Conservation (phyloP, 2,797 vertebrate species). For the Enteromius mattozi region DNA sequence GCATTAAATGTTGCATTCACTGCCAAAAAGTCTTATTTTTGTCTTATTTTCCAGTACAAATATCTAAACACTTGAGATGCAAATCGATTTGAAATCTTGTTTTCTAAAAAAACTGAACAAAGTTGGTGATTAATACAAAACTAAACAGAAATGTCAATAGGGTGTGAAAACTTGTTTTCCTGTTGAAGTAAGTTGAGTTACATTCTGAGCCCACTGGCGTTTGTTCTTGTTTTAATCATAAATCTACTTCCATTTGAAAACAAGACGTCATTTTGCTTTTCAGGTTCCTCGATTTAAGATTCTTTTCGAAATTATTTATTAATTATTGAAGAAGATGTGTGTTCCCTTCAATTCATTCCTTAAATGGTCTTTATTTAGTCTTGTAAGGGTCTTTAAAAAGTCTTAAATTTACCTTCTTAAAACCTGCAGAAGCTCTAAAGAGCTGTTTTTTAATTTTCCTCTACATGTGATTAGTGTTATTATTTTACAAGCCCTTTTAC, state of each 20-base stretch:
- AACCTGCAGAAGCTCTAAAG: background rate
- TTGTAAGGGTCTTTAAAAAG: background rate
- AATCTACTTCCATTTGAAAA: background rate
- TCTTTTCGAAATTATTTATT: background rate
- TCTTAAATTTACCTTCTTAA: background rate
- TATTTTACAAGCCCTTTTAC: slow-evolving; percentile 16
- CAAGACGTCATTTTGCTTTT: background rate
- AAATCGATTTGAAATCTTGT: background rate
- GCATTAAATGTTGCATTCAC: background rate
- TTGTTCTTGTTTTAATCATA: slow-evolving; percentile 1
- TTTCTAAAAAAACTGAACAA: background rate
- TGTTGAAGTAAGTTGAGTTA: background rate
- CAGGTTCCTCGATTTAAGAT: background rate
- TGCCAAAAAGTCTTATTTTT: background rate
- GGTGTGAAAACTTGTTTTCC: background rate
- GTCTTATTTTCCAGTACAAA: background rate
- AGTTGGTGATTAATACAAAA: background rate
- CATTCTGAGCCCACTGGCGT: background rate
- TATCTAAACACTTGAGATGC: background rate
- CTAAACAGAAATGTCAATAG: background rate
- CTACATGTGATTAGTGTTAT: background rate
- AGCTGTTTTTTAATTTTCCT: background rate
- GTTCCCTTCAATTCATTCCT: background rate
- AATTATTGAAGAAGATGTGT: background rate
- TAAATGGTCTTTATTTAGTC: background rate